Conservation (phyloP, 2,797 vertebrate genomes). For the Meriones psammophilus region DNA sequence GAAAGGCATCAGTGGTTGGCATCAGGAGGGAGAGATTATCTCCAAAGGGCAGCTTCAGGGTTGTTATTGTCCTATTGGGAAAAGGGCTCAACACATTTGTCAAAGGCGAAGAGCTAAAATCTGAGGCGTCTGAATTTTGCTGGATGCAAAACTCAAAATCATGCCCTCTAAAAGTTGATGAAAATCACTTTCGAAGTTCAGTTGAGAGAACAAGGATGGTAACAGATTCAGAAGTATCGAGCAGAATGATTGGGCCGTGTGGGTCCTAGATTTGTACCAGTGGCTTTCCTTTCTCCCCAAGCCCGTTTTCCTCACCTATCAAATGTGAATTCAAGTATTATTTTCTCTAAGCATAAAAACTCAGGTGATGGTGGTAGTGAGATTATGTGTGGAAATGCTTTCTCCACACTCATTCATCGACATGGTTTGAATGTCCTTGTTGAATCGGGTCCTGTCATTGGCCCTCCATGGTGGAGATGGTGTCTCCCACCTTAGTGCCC, state of each 20-base stretch:
- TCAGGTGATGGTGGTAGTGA: background rate
- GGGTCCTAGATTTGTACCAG: background rate
- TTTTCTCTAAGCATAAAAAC: slow-evolving; percentile 11
- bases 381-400: background rate
- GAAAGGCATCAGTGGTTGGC: background rate
- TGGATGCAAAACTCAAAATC: background rate
- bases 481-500: no score
- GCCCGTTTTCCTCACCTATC: slow-evolving; percentile 1
- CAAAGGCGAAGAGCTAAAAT: background rate
- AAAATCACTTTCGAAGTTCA: slow-evolving; percentile 3
- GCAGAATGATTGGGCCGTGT: background rate
- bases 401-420: background rate
- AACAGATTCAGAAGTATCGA: background rate
- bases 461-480: no score
- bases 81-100: background rate
- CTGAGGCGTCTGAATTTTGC: background rate
- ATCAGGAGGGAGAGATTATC: background rate
- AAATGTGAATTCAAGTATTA: slow-evolving; percentile 33
- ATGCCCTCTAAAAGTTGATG: background rate
- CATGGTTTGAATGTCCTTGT: background rate
- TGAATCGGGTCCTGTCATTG: background rate
- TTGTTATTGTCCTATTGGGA: accelerated
- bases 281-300: background rate
- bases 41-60: accelerated
- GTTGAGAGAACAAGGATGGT: background rate